Conservation (phyloP, 1,140 invertebrate species). For the Diploscapter pachys region DNA sequence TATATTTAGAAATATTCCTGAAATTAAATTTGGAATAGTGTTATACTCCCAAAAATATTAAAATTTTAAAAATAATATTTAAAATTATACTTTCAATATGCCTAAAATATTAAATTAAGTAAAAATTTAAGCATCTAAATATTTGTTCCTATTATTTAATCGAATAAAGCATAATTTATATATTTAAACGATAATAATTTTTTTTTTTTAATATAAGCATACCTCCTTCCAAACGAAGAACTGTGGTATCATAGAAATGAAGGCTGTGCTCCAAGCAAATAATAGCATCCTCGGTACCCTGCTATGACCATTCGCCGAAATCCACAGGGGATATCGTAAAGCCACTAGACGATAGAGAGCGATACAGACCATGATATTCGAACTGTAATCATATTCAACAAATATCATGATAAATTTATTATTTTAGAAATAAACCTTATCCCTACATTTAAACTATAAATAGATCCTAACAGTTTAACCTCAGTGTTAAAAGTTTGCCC, state of each 20-base stretch:
- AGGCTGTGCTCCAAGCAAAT: conserved; percentile 33
- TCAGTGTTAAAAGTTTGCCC: too few species aligned
- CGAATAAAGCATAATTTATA: too few species aligned
- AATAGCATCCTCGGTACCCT: conserved; percentile 34
- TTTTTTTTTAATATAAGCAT: neutral
- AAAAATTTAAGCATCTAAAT: too few species aligned
- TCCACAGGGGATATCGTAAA: conserved; percentile 37
- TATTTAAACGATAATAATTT: too few species aligned
- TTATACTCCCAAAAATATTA: too few species aligned
- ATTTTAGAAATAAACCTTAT: conserved; percentile 6
- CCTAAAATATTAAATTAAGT: too few species aligned
- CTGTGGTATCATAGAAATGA: conserved; percentile 32
- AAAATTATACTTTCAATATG: too few species aligned
- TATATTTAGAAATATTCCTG: too few species aligned
- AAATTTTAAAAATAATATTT: too few species aligned
- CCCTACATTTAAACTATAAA: neutral
- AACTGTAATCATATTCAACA: conserved; percentile 21
- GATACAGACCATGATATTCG: conserved; percentile 43
- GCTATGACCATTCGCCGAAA: conserved; percentile 35
- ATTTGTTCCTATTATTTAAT: too few species aligned
- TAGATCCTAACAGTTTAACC: too few species aligned
- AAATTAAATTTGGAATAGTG: too few species aligned
- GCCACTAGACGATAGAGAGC: conserved; percentile 40
- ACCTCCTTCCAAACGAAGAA: conserved; percentile 34
- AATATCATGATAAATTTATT: neutral